Percentiles rank a stretch among this genome's conserved stretches.
phyloP scores from a whole-genome alignment of 1,140 invertebrate species.

The Aphidius gifuensis region DNA sequence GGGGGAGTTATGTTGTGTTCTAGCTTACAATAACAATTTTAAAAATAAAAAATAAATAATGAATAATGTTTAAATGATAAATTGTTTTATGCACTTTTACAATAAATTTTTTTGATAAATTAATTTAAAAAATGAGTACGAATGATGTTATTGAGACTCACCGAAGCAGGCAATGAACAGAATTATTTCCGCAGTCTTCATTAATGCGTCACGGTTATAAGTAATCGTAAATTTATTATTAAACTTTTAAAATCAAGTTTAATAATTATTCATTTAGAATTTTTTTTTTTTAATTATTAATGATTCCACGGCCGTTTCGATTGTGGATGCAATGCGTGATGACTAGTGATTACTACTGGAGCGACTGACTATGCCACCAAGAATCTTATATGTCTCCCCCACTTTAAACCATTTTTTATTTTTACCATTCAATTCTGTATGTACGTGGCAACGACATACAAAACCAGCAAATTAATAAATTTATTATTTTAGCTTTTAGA shows the following conservation, averaged over 20 bases:
- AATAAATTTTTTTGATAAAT: conserved; percentile 10
- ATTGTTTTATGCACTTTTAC: conserved; percentile 15
- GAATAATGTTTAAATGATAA: conserved; percentile 4
- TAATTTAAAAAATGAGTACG: neutral
- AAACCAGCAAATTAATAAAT: conserved; percentile 33
- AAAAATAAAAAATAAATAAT: neutral
- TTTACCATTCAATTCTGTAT: neutral
- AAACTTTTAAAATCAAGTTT: conserved; percentile 9
- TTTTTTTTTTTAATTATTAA: neutral
- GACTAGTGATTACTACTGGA: conserved; percentile 50
- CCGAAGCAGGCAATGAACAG: conserved; percentile 44
- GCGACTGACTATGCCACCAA: conserved; percentile 38
- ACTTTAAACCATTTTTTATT: conserved; percentile 31
- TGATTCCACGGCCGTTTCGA: neutral
- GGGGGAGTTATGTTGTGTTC: too few relatives aligned
- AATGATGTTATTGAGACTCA: conserved; percentile 32
- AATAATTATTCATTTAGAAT: neutral
- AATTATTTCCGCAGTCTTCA: conserved; percentile 46
- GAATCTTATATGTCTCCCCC: conserved; percentile 54
- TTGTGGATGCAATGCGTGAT: conserved; percentile 38
- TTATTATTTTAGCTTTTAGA: neutral
- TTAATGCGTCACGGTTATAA: conserved; percentile 31
- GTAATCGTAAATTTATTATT: conserved; percentile 12
- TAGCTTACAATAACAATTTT: too few relatives aligned
- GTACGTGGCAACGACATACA: conserved; percentile 37